These are phyloP conservation scores for Helicorthomorpha holstii DNA, from an alignment of 1,140 invertebrate genomes.

Conservation along the genomic window DNA sequence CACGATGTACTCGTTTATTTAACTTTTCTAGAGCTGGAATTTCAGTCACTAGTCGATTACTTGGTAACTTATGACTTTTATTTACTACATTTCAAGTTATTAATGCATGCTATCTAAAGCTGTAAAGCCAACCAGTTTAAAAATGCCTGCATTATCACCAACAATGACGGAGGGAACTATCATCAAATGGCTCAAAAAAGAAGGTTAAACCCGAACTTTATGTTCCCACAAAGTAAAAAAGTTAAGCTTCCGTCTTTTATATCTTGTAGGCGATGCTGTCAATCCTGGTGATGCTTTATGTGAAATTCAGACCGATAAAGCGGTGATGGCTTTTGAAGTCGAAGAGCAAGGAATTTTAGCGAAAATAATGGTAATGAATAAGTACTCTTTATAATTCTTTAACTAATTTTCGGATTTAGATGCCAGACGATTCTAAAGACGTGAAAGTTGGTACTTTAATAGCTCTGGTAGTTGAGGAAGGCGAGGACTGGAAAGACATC, in stretches of 20 bases:
- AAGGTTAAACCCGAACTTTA: constrained; percentile 19
- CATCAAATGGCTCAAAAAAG: constrained; percentile 41
- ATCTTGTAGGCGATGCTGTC: constrained; percentile 29
- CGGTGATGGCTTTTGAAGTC: constrained; percentile 35
- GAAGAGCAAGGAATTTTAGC: constrained; percentile 41
- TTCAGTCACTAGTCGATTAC: too few species aligned
- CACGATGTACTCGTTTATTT: too few species aligned
- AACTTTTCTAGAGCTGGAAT: too few species aligned
- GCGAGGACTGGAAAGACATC: constrained; percentile 51
- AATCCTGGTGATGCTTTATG: constrained; percentile 37
- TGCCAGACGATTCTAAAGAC: constrained; percentile 60
- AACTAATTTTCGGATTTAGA: constrained; percentile 16
- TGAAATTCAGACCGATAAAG: constrained; percentile 45
- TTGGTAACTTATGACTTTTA: too few species aligned
- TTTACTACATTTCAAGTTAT: too few species aligned
- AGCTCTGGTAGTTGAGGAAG: constrained; percentile 69
- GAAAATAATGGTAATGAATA: constrained; percentile 33
- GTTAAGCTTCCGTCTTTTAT: neutral
- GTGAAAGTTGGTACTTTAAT: constrained; percentile 70
- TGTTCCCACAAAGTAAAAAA: neutral
- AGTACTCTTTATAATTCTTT: neutral
- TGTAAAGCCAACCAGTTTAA: constrained; percentile 12
- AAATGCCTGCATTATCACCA: constrained; percentile 42
- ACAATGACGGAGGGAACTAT: constrained; percentile 44
- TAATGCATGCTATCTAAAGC: too few species aligned